A percentile compares a stretch with the other conserved stretches of the same genome.
Conservation (phyloP, 2,797 vertebrate genomes). For the Enteromius unitaeniatus region DNA sequence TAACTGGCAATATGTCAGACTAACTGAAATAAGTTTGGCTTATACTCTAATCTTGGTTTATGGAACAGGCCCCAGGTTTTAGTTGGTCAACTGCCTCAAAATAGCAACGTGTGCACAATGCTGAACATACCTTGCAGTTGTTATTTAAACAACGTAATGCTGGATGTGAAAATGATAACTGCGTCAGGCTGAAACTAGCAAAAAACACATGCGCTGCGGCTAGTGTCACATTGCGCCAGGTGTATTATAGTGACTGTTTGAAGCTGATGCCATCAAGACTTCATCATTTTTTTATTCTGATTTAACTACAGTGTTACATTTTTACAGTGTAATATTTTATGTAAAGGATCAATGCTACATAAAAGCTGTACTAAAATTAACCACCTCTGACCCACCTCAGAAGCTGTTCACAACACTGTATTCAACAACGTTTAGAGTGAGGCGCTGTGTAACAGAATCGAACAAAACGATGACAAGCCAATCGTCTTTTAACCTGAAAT, state of each 20-base stretch:
- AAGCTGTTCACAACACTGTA: background rate
- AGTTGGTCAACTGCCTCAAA: background rate
- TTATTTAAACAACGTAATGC: background rate
- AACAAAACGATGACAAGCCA: background rate
- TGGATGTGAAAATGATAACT: background rate
- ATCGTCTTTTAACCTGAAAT: background rate
- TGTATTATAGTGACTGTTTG: background rate
- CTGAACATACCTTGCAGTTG: background rate
- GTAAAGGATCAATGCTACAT: background rate
- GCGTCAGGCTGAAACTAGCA: too few relatives aligned
- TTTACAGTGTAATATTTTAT: background rate
- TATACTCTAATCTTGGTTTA: too few relatives aligned
- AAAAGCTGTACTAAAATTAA: background rate
- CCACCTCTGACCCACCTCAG: background rate
- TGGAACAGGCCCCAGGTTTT: background rate
- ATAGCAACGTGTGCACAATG: background rate
- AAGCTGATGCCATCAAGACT: background rate
- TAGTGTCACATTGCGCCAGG: background rate
- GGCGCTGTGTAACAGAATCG: background rate
- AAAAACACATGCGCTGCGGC: background rate
- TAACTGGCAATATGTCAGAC: too few relatives aligned
- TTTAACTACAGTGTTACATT: background rate
- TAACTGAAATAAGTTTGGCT: too few relatives aligned
- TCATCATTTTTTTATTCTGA: background rate
- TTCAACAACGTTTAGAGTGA: background rate